Base-by-base conservation (phyloP, 2,888 invertebrate species). In the Acanthacorydalis orientalis region DNA sequence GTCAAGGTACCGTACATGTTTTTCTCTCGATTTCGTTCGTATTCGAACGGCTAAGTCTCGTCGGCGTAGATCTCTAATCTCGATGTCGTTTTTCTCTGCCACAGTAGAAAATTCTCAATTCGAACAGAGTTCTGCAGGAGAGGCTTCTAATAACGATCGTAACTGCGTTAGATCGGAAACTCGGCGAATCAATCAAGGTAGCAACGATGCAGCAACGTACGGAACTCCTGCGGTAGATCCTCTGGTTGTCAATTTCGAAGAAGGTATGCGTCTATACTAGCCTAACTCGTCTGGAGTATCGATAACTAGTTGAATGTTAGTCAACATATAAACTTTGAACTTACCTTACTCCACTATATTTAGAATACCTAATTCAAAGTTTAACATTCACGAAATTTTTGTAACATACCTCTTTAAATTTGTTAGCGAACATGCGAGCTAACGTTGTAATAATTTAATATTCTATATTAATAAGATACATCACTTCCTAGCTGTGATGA, bases 231-330 rank as follows among this genome's bases (percentile, higher is more conserved):
- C 77, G 44, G 78, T 79, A 53, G 81, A 81, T 62, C 77, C 81
- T 38, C 73, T 83, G 57, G 82, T 83, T 59, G 81, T 83, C 61
- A 80, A 78, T 73, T 81, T 83, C 67, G 82, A 83, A 72, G 83
- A 83, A 80, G 82, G 82, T 80, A 81, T 81, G 81, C 77, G 79
- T 63, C 75, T 81, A 67, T 80, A 79, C 74, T 47, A 47, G 47
- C 47, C 33, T 47, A 23, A 31, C 11, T 32, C 33, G 14, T 12
- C 34, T 16, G 77, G 76, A 70, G 53, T 50, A 49, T 46, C 43
- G 40, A 47, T 46, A 50, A 45, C 51, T 51, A 42, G 48, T 51
- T 40, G 45, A 16, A 32, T 42, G 43, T 45, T 33, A 32, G 37
- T 9, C 38, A 49, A 47, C 39, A 12, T 43, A 49, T 48, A 51